Evolutionary conservation across 2,113 vertebrate species (phyloP), one percentile per base, ranked within the genome.

Genomic region (Microcebus lehilahytsara): DNA sequence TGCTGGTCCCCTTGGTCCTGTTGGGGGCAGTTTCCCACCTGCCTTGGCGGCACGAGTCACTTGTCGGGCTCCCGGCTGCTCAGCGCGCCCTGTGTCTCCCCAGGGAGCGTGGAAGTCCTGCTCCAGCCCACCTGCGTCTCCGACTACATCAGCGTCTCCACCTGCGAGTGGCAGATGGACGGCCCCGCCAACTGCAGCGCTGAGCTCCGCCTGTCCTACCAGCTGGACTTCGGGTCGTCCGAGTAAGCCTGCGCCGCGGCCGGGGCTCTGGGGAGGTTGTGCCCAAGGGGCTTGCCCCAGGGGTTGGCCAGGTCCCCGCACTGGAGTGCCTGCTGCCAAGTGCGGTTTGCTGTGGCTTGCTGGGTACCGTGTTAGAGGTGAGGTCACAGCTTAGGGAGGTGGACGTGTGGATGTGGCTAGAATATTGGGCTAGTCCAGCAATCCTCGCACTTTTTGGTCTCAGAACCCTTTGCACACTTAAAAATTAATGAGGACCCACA

Each of bases 121-220:
- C 84, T 16, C 1, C 91, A 20, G 20, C 97, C 98, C 91, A 51
- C 71, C 1, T 99, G 99, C 85, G 37, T 94, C 96, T 98, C 96
- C 1, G 98, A 99, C 97, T 99, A 89, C 49, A 53, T 94, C 32
- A 71, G 6, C 72, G 51, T 95, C 42, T 94, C 98, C 37, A 71
- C 92, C 62, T 99, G 99, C 79, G 96, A 95, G 66, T 99, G 99
- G 99, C 30, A 49, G 30, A 97, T 98, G 79, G 93, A 64, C 4
- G 0, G 12, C 0, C 60, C 96, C 16, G 83, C 56, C 0, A 81
- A 98, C 85, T 99, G 99, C 95, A 97, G 97, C 8, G 4, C 72
- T 0, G 95, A 98, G 25, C 98, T 98, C 62, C 85, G 13, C 30
- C 93, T 98, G 19, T 25, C 0, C 16, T 98, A 98, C 86, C 19